phyloP scores from a whole-genome alignment of 2,888 invertebrate genomes.

The Standfussiana lucernea region DNA sequence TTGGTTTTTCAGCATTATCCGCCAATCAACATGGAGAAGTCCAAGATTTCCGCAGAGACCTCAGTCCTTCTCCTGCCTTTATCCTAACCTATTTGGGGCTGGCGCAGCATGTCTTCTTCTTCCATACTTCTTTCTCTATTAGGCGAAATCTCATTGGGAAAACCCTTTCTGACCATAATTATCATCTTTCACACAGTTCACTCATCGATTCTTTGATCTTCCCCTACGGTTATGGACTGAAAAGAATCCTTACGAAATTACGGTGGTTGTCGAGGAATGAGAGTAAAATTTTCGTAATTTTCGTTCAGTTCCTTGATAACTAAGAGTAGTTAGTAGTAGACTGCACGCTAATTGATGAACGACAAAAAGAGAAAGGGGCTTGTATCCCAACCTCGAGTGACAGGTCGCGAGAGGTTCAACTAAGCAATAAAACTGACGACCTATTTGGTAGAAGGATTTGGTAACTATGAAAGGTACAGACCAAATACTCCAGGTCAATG shows the following conservation, averaged over 20 bases:
- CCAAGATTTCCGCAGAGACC: no score
- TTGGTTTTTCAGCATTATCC: not conserved
- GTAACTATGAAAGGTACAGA: conserved; percentile 22
- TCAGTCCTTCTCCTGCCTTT: not conserved
- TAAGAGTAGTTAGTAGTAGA: no score
- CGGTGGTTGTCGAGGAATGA: not conserved
- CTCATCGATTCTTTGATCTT: not conserved
- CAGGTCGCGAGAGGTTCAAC: not conserved
- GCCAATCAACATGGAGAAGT: no score
- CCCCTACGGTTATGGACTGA: no score
- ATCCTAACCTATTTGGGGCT: not conserved
- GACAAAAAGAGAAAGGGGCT: not conserved
- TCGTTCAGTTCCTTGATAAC: no score
- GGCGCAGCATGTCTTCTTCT: not conserved
- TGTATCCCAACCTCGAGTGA: not conserved
- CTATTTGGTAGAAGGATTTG: not conserved
- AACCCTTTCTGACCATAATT: not conserved
- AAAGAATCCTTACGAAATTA: not conserved
- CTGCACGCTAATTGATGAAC: not conserved
- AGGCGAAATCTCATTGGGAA: not conserved
- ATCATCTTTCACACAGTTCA: not conserved
- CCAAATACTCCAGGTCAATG: conserved; percentile 46
- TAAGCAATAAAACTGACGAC: conserved; percentile 4
- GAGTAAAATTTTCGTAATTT: no score
- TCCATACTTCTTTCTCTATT: not conserved